These are phyloP conservation scores for Eulemur rubriventer DNA, from an alignment of 2,797 vertebrate species.

Conservation along the genomic window DNA sequence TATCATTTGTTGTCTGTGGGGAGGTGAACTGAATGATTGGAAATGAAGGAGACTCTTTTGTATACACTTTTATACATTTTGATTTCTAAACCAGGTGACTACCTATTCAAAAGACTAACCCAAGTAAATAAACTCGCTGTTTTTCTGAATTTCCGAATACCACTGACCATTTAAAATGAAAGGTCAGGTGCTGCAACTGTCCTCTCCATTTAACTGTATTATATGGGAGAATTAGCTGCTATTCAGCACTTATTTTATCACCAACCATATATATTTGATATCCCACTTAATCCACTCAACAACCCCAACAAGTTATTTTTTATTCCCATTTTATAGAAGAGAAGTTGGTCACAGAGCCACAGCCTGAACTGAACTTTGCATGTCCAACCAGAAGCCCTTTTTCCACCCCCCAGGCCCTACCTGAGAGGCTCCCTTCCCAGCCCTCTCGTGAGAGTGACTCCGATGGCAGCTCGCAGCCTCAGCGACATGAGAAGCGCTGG, in stretches of 20 bases:
- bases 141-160: neutral
- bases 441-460: neutral
- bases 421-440: too few relatives aligned
- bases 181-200: neutral
- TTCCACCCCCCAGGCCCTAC: neutral
- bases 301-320: neutral
- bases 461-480: neutral
- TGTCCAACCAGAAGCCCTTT: neutral
- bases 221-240: neutral
- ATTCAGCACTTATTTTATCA: neutral
- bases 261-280: neutral
- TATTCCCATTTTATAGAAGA: neutral
- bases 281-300: too few relatives aligned
- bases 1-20: neutral
- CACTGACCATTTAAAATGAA: neutral
- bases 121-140: neutral
- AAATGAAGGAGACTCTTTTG: neutral
- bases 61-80: neutral
- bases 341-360: neutral
- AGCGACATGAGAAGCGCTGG: neutral
- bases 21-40: neutral
- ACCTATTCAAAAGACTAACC: neutral
- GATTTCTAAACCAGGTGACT: neutral
- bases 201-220: neutral
- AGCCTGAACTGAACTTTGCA: neutral